Conservation (phyloP, 1,140 invertebrate genomes). For the Archivesica marissinica region DNA sequence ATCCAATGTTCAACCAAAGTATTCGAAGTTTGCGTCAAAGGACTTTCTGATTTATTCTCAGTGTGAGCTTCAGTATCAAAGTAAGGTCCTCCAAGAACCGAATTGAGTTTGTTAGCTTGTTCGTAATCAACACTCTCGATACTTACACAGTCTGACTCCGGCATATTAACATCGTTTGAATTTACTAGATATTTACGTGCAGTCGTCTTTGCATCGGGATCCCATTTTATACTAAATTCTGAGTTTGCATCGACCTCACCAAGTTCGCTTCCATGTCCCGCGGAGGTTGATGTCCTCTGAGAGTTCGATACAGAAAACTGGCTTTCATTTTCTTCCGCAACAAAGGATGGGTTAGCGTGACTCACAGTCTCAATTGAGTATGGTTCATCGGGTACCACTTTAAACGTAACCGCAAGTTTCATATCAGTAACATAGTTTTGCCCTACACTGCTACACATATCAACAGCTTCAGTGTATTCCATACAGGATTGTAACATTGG, state of each 20-base stretch:
- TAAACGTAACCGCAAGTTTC: slow-evolving; percentile 56
- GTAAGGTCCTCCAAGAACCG: slow-evolving; percentile 12
- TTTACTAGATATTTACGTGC: background rate
- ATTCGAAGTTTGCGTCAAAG: background rate
- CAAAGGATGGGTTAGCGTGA: slow-evolving; percentile 43
- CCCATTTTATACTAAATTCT: slow-evolving; percentile 57
- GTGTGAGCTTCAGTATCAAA: slow-evolving; percentile 3
- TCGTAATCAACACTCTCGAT: slow-evolving; percentile 37
- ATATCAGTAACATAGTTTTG: slow-evolving; percentile 56
- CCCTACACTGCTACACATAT: slow-evolving; percentile 47
- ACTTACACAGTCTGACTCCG: slow-evolving; percentile 23
- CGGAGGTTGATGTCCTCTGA: slow-evolving; percentile 37
- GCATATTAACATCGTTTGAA: background rate
- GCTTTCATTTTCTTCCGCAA: slow-evolving; percentile 34
- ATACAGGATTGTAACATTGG: slow-evolving; percentile 46
- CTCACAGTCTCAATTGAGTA: background rate
- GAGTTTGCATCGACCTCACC: slow-evolving; percentile 57
- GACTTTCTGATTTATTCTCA: background rate
- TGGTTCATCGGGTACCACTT: background rate
- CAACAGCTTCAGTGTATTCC: slow-evolving; percentile 50
- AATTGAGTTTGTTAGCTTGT: slow-evolving; percentile 25
- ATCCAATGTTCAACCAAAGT: background rate
- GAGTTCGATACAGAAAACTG: slow-evolving; percentile 29
- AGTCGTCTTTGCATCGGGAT: background rate
- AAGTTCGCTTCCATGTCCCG: slow-evolving; percentile 40